These are phyloP conservation scores for Erannis defoliaria DNA, from an alignment of 2,888 invertebrate genomes.

Conservation along the genomic window DNA sequence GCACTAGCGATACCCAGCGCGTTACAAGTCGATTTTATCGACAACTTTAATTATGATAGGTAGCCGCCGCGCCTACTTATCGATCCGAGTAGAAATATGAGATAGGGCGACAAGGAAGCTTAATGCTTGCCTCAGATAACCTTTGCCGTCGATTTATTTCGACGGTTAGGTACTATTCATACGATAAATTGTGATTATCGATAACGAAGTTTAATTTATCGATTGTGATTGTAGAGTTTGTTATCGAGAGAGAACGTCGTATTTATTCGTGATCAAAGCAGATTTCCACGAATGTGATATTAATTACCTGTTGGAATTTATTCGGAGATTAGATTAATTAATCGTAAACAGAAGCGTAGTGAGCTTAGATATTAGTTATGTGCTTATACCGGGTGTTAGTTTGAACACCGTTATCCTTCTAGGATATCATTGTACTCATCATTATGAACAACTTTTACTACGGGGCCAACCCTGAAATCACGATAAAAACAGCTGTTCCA, in stretches of 20 bases:
- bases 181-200: slow-evolving; percentile 52
- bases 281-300: slow-evolving; percentile 27
- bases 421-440: too few species aligned
- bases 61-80: slow-evolving; percentile 62
- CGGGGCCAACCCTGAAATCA: too few species aligned
- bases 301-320: slow-evolving; percentile 24
- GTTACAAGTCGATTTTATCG: slow-evolving; percentile 73
- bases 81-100: slow-evolving; percentile 63
- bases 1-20: slow-evolving; percentile 67
- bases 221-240: slow-evolving; percentile 29
- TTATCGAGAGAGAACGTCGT: slow-evolving; percentile 16
- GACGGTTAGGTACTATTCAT: slow-evolving; percentile 54
- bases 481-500: too few species aligned
- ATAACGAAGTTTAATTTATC: slow-evolving; percentile 48
- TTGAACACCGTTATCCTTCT: too few species aligned
- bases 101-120: slow-evolving; percentile 66
- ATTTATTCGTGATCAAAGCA: slow-evolving; percentile 26
- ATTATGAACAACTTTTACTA: too few species aligned
- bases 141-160: slow-evolving; percentile 59
- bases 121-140: slow-evolving; percentile 62
- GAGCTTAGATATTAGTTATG: slow-evolving; percentile 23
- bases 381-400: too few species aligned
- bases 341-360: slow-evolving; percentile 26
- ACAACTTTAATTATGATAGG: slow-evolving; percentile 73
- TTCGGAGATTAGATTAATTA: slow-evolving; percentile 25